Evolutionary conservation across 1,140 invertebrate genomes (phyloP), one percentile per base, ranked within the genome.

Genomic region (Caerostris extrusa): DNA sequence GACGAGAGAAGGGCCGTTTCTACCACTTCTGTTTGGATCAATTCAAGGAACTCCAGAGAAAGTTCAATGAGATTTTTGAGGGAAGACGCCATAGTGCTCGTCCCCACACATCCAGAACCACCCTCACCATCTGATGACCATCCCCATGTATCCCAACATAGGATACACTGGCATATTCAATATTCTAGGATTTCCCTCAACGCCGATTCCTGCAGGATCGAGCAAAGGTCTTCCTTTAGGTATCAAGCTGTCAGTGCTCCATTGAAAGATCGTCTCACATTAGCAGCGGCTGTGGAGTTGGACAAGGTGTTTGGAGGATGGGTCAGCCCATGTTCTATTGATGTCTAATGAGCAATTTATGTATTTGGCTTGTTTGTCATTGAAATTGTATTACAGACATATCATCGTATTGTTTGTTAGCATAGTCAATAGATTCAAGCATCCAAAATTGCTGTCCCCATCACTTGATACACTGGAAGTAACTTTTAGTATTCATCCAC

Each of bases 131-230:
- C 56, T 93, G 57, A 93, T 87, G 91, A 87, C 91, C 12, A 87
- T 93, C 3, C 83, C 91, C 2, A 97, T 98, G 90, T 97, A 98
- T 4, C 98, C 97, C 95, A 99, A 99, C 96, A 99, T 99, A 96
- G 97, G 97, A 6, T 98, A 99, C 96, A 98, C 98, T 96, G 97
- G 97, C 56, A 96, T 99, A 64, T 98, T 99, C 95, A 99, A 99
- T 96, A 97, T 97, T 8, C 95, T 99, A 2, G 97, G 97, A 57
- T 96, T 99, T 12, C 98, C 99, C 7, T 97, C 97, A 0, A 98
- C 98, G 0, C 98, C 99, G 96, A 97, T 98, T 93, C 96, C 98
- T 97, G 96, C 99, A 95, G 99, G 99, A n/a, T 96, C 99, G 53
- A 97, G 97, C 95, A 55, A 98, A 95, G 98, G 98, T 3, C 96